Evolutionary conservation across 2,888 invertebrate genomes (phyloP).

Genomic region (Drosophila siamana): DNA sequence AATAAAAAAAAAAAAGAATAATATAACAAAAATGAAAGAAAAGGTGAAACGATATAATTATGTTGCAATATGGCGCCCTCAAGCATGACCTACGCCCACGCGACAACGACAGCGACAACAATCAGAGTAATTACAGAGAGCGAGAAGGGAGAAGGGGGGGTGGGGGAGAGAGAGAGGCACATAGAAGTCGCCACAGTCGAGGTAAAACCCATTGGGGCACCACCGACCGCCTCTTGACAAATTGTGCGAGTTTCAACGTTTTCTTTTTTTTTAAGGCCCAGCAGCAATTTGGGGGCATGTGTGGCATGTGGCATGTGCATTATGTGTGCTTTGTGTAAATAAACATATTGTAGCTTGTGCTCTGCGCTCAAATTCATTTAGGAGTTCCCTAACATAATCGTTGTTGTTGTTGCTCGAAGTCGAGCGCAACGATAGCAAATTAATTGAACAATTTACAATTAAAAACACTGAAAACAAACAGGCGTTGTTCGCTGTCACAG

Average conservation of each 20-base stretch:
- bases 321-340: slow-evolving; percentile 9
- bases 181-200: slow-evolving; percentile 25
- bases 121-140: slow-evolving; percentile 44
- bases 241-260: slow-evolving; percentile 25
- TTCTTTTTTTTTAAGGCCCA: slow-evolving; percentile 17
- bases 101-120: slow-evolving; percentile 49
- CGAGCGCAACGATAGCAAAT: slow-evolving; percentile 41
- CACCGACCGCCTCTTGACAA: slow-evolving; percentile 49
- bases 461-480: not conserved
- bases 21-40: slow-evolving; percentile 36
- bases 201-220: slow-evolving; percentile 25
- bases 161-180: not conserved
- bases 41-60: slow-evolving; percentile 78
- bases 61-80: slow-evolving; percentile 80
- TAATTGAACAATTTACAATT: slow-evolving; percentile 27
- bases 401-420: slow-evolving; percentile 14
- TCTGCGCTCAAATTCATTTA: not conserved
- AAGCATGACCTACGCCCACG: slow-evolving; percentile 75
- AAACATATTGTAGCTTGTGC: slow-evolving; percentile 15
- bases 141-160: not conserved
- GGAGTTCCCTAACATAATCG: slow-evolving; percentile 15
- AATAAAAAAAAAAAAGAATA: slow-evolving; percentile 6
- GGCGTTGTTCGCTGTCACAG: not conserved
- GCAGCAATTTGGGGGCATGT: slow-evolving; percentile 27
- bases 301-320: slow-evolving; percentile 21